Conservation (phyloP, 2,888 invertebrate genomes). For the Drosophila putrida region DNA sequence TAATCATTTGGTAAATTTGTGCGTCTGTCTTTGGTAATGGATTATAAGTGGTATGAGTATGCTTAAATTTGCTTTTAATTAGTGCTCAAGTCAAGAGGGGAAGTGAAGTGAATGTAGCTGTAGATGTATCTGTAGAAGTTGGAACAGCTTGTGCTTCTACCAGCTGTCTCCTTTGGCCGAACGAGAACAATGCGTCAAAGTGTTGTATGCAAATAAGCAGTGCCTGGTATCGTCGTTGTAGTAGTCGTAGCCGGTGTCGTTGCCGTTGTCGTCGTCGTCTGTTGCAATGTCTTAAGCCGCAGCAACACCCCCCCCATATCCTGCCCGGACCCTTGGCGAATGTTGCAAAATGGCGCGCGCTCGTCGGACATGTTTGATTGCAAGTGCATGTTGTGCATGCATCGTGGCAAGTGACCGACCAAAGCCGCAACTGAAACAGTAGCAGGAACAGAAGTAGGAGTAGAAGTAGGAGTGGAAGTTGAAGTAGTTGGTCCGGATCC, state of each 20-base stretch:
- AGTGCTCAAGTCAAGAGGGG: conserved; percentile 48
- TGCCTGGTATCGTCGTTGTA: conserved; percentile 1
- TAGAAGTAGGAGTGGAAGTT: neutral
- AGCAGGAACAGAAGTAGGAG: conserved; percentile 2
- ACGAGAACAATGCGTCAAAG: conserved; percentile 69
- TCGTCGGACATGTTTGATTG: conserved; percentile 73
- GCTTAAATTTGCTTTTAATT: conserved; percentile 74
- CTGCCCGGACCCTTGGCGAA: conserved; percentile 4
- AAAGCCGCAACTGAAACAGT: conserved; percentile 21
- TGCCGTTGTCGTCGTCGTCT: neutral
- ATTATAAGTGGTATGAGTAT: conserved; percentile 34
- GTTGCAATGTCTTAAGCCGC: conserved; percentile 29
- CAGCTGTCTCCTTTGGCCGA: conserved; percentile 34
- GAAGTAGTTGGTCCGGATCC: conserved; percentile 11
- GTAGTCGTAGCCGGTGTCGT: neutral
- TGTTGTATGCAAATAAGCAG: conserved; percentile 69
- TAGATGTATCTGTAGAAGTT: conserved; percentile 19
- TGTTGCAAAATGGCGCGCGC: conserved; percentile 54
- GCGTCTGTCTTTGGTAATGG: conserved; percentile 27
- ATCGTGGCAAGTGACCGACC: conserved; percentile 55
- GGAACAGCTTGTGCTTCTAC: conserved; percentile 44
- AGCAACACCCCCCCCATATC: conserved; percentile 1
- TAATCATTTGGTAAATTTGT: conserved; percentile 67
- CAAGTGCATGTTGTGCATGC: conserved; percentile 71
- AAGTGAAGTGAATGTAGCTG: conserved; percentile 7